Conservation (phyloP, 1,140 invertebrate species). For the Asobara japonica region DNA sequence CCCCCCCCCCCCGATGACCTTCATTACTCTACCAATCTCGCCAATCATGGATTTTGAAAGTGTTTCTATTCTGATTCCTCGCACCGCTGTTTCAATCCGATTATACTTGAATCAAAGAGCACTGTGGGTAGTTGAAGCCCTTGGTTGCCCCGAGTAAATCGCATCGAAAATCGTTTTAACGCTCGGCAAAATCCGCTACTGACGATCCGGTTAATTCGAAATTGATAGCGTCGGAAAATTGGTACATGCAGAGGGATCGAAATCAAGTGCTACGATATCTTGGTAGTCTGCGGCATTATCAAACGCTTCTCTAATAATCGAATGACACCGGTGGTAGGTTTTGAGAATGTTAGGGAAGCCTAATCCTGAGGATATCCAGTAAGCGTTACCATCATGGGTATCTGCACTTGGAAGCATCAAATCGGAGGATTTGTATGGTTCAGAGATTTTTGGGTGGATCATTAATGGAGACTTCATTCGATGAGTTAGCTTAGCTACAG, state of each 20-base stretch:
- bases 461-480: too few species aligned
- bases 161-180: conserved; percentile 38
- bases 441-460: too few species aligned
- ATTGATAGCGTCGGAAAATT: conserved; percentile 36
- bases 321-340: background rate
- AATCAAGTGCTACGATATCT: conserved; percentile 31
- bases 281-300: conserved; percentile 32
- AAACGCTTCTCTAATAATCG: conserved; percentile 15
- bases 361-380: conserved; percentile 21
- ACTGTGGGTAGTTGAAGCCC: conserved; percentile 1
- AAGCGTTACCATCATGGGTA: background rate
- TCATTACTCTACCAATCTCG: background rate
- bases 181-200: conserved; percentile 18
- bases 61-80: background rate
- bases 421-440: too few species aligned
- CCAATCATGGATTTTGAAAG: conserved; percentile 3
- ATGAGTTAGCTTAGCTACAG: too few species aligned
- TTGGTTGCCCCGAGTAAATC: conserved; percentile 1
- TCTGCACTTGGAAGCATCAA: background rate
- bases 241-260: conserved; percentile 32
- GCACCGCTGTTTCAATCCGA: conserved; percentile 18
- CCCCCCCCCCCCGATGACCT: background rate
- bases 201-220: conserved; percentile 23
- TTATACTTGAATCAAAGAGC: conserved; percentile 31
- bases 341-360: background rate